Percentiles rank a stretch among this genome's conserved stretches.
Evolutionary conservation across 2,113 vertebrate genomes (phyloP).

Genomic region (Indicator indicator): DNA sequence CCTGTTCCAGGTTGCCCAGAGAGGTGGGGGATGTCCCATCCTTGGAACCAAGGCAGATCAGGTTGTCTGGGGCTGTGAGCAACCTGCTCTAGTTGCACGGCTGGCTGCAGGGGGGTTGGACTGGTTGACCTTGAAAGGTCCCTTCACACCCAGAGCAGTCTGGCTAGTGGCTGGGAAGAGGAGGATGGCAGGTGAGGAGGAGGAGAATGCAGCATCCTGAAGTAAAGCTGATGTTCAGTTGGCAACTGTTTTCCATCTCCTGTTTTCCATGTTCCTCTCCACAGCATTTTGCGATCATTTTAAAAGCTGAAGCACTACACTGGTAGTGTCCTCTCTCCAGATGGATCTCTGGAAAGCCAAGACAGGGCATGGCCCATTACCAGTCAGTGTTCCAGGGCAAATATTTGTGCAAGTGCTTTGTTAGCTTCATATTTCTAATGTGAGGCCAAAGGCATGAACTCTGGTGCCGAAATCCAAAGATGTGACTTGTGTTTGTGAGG

Average conservation of each 20-base stretch:
- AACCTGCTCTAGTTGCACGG: background rate
- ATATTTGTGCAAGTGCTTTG: background rate
- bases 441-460: background rate
- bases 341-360: background rate
- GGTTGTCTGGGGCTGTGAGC: background rate
- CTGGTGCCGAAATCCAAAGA: background rate
- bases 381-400: background rate
- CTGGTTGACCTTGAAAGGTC: background rate
- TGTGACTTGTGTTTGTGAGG: background rate
- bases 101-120: background rate
- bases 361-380: rapidly evolving
- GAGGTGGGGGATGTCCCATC: no score
- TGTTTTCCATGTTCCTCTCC: rapidly evolving
- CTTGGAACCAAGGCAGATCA: background rate
- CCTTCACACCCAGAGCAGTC: background rate
- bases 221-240: background rate
- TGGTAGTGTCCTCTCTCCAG: rapidly evolving
- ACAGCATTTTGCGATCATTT: background rate
- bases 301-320: background rate
- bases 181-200: rapidly evolving
- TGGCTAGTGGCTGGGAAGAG: background rate
- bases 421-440: background rate
- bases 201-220: background rate
- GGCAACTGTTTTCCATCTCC: background rate
- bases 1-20: no score